These are phyloP conservation scores for Ormyrus labotus DNA, from an alignment of 2,888 invertebrate genomes.

Conservation along the genomic window DNA sequence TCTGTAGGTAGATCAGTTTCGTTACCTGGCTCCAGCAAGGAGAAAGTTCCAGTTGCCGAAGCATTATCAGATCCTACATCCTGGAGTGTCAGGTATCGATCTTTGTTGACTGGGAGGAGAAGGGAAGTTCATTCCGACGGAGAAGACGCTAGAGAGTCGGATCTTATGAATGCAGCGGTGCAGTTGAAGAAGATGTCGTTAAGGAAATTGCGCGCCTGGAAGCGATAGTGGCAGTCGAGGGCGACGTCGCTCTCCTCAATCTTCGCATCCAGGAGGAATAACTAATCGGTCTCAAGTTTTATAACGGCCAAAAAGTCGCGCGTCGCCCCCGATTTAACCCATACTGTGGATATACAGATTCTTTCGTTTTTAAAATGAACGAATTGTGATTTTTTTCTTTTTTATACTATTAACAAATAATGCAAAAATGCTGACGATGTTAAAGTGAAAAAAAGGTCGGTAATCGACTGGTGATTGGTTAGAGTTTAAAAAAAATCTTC, in stretches of 20 bases:
- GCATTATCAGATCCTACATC: conserved; percentile 82
- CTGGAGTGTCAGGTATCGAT: conserved; percentile 69
- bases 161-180: conserved; percentile 85
- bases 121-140: conserved; percentile 74
- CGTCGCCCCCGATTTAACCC: conserved; percentile 48
- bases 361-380: conserved; percentile 18
- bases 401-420: conserved; percentile 45
- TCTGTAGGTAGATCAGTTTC: conserved; percentile 83
- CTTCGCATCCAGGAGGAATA: conserved; percentile 65
- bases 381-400: conserved; percentile 46
- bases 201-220: conserved; percentile 87
- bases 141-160: conserved; percentile 79
- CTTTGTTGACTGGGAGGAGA: conserved; percentile 70
- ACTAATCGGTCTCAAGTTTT: conserved; percentile 43
- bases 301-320: conserved; percentile 27
- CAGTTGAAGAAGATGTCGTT: conserved; percentile 88
- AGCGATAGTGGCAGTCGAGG: conserved; percentile 80
- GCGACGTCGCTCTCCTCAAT: conserved; percentile 71
- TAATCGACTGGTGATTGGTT: conserved; percentile 11
- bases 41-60: conserved; percentile 79
- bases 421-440: conserved; percentile 16
- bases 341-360: conserved; percentile 13
- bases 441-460: conserved; percentile 17
- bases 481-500: conserved; percentile 24
- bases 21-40: conserved; percentile 77